Base-by-base conservation (phyloP, 2,888 invertebrate species). In the Eumerus sabulonum region DNA sequence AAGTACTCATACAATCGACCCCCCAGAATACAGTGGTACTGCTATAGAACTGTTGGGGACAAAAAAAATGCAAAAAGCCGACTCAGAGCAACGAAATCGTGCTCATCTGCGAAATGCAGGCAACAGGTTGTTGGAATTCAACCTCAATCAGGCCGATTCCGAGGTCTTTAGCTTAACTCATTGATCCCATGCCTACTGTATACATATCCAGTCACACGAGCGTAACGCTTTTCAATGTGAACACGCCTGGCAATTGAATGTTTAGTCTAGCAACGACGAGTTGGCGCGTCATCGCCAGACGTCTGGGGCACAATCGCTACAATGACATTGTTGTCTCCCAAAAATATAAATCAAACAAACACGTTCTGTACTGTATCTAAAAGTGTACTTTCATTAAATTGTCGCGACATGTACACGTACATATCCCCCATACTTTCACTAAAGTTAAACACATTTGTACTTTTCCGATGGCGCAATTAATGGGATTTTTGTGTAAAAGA, bases 391-490 rank as follows among this genome's bases (percentile, higher is more conserved):
- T 44, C 68, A 35, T 35, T 59, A n/a, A 59, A 50, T 59, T 60
- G 59, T 59, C 51, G 60, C 59, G 45, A 59, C 59, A 54, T 40
- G 38, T 16, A 45, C 53, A n/a, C 13, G 56, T 16, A 19, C 36
- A 40, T 14, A 45, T 44, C 16, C 50, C 17, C 19, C 36, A n/a
- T 27, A 51, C 14, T 50, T 27, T 27, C 27, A 7, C 27, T 7
- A 27, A 27, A 27, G 27, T 27, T 4, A 47, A 71, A 76, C 71
- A 71, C 57, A 59, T 73, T 73, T 72, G 72, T 68, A 73, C 72
- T 68, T 72, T 77, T 72, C 42, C 77, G 67, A 77, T 73, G 72
- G 57, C 63, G 51, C 67, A 77, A 73, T 77, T 73, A 77, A 77
- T 73, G 72, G 67, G 57, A 18, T 63, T 72, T 77, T 59, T 63